phyloP scores from a whole-genome alignment of 2,797 vertebrate genomes.

The Sebastolobus alascanus region DNA sequence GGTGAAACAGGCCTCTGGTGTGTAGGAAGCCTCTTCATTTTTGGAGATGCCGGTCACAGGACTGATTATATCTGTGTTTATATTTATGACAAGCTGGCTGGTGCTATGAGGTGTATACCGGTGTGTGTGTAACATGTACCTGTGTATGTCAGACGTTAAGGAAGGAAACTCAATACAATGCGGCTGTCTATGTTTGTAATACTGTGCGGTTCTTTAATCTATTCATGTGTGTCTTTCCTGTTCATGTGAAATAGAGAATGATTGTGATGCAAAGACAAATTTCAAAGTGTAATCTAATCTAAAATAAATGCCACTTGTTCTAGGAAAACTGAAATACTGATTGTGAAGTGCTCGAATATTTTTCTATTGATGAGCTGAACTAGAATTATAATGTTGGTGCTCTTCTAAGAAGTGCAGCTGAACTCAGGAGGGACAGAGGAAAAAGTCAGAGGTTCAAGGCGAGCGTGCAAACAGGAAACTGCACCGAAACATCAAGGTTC shows the following conservation, averaged over 20 bases:
- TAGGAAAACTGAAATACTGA: not conserved
- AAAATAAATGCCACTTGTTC: not conserved
- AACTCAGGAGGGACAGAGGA: slow-evolving; percentile 32
- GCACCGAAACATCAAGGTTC: slow-evolving; percentile 34
- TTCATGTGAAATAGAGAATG: not conserved
- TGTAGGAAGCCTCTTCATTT: not conserved
- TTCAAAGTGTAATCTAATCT: not conserved
- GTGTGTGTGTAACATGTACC: not conserved
- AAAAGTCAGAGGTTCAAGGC: slow-evolving; percentile 26
- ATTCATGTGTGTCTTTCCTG: not conserved
- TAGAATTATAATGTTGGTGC: not conserved
- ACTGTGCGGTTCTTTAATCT: not conserved
- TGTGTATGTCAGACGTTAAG: not conserved
- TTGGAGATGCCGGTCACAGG: not conserved
- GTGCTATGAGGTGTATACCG: not conserved
- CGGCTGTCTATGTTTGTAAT: not conserved
- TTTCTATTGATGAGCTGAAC: not conserved
- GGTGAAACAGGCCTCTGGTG: not conserved
- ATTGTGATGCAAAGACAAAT: not conserved
- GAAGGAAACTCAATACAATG: not conserved
- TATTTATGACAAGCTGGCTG: not conserved
- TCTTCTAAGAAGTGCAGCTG: not conserved
- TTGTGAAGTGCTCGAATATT: rapidly evolving
- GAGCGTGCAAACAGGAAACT: slow-evolving; percentile 76
- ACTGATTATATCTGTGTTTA: not conserved